phyloP scores from a whole-genome alignment of 2,797 vertebrate genomes.

The Naso thynnoides region DNA sequence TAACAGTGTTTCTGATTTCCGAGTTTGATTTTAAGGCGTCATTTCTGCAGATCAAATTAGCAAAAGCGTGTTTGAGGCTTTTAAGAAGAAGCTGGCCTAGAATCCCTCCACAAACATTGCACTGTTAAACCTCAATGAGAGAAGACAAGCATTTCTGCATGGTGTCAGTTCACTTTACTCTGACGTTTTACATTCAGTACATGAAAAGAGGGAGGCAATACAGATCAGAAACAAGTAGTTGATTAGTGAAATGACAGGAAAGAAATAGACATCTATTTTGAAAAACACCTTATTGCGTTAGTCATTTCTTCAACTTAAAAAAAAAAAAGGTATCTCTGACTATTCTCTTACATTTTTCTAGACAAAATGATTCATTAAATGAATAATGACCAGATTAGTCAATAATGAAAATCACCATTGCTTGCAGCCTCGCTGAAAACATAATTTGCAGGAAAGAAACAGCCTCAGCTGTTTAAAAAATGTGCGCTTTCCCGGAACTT shows the following conservation, averaged over 20 bases:
- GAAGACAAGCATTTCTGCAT: neutral
- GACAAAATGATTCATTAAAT: neutral
- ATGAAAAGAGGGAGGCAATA: neutral
- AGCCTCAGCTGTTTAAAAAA: neutral
- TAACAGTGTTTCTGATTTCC: neutral
- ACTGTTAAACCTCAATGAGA: neutral
- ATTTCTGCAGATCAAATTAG: neutral
- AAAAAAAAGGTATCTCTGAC: neutral
- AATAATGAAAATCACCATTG: neutral
- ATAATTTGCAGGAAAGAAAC: neutral
- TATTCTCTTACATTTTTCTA: neutral
- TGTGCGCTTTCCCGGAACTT: neutral
- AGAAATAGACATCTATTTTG: neutral
- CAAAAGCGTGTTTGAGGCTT: neutral
- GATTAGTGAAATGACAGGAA: neutral
- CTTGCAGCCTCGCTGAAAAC: neutral
- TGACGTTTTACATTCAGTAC: constrained; percentile 10
- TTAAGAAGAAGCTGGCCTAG: neutral
- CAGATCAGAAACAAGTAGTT: neutral
- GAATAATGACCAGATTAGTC: neutral
- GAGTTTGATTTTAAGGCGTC: constrained; percentile 1
- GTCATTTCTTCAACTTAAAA: neutral
- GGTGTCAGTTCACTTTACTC: constrained; percentile 16
- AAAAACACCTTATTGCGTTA: neutral
- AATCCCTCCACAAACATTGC: neutral